These are phyloP conservation scores for Gila robusta DNA, from an alignment of 2,797 vertebrate genomes.

Conservation along the genomic window DNA sequence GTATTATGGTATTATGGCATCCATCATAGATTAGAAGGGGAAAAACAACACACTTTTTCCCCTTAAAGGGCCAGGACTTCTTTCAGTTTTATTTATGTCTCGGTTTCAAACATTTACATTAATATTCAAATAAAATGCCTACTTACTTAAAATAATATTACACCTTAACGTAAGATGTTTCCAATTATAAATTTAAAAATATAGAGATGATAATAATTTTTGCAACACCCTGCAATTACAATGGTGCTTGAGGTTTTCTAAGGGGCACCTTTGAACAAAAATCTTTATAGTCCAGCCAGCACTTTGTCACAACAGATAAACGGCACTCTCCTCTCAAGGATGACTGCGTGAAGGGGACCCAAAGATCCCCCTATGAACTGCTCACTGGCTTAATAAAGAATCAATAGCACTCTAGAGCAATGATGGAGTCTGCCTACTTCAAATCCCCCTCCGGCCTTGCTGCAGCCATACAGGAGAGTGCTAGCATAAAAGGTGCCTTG, in stretches of 20 bases:
- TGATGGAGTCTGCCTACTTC: slow-evolving; percentile 61
- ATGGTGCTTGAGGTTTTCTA: slow-evolving; percentile 34
- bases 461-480: slow-evolving; percentile 39
- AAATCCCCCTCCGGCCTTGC: slow-evolving; percentile 44
- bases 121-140: not conserved
- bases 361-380: slow-evolving; percentile 66
- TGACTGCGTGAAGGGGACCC: slow-evolving; percentile 57
- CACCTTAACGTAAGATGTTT: not conserved
- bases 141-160: not conserved
- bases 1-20: slow-evolving; percentile 43
- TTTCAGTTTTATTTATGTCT: not conserved
- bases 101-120: not conserved
- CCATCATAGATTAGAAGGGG: slow-evolving; percentile 52
- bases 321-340: slow-evolving; percentile 72
- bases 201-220: slow-evolving; percentile 10
- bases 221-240: slow-evolving; percentile 35
- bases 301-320: slow-evolving; percentile 78
- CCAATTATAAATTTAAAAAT: slow-evolving; percentile 1
- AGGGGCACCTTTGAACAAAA: slow-evolving; percentile 60
- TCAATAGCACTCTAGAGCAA: slow-evolving; percentile 81
- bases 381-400: slow-evolving; percentile 84
- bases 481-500: slow-evolving; percentile 47
- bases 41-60: not conserved
- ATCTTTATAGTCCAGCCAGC: slow-evolving; percentile 59
- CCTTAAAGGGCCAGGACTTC: slow-evolving; percentile 14